These are phyloP conservation scores for Halcyon badia DNA, from an alignment of 2,797 vertebrate species.

Conservation along the genomic window DNA sequence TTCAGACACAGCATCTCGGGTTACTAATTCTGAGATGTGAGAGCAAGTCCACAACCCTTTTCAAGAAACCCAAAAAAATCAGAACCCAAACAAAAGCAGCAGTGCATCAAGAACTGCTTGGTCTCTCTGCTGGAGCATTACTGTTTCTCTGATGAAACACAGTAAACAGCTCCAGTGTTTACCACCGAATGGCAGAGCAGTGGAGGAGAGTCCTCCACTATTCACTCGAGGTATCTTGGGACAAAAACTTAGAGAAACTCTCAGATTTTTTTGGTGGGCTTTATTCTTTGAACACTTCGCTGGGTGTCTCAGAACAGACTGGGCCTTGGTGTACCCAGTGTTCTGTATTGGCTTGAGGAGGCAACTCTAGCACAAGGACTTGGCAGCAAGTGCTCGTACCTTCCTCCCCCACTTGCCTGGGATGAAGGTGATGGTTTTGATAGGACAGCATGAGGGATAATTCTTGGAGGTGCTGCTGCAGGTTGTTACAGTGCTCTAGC, in stretches of 20 bases:
- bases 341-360: neutral
- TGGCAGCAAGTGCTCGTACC: neutral
- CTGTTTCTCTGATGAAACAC: neutral
- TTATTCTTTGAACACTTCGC: neutral
- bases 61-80: neutral
- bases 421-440: neutral
- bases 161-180: neutral
- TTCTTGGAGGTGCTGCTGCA: accelerated
- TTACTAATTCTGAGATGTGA: neutral
- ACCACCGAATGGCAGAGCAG: neutral
- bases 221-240: neutral
- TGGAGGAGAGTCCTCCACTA: neutral
- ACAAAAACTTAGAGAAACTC: neutral
- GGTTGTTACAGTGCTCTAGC: neutral
- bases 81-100: neutral
- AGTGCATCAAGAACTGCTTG: neutral
- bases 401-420: neutral
- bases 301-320: neutral
- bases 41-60: neutral
- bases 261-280: neutral
- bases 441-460: neutral
- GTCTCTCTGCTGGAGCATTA: neutral
- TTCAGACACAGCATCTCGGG: neutral
- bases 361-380: accelerated
- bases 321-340: neutral